Evolutionary conservation across 2,797 vertebrate genomes (phyloP), one percentile per base, ranked within the genome.

Genomic region (Pyrocephalus nanus): DNA sequence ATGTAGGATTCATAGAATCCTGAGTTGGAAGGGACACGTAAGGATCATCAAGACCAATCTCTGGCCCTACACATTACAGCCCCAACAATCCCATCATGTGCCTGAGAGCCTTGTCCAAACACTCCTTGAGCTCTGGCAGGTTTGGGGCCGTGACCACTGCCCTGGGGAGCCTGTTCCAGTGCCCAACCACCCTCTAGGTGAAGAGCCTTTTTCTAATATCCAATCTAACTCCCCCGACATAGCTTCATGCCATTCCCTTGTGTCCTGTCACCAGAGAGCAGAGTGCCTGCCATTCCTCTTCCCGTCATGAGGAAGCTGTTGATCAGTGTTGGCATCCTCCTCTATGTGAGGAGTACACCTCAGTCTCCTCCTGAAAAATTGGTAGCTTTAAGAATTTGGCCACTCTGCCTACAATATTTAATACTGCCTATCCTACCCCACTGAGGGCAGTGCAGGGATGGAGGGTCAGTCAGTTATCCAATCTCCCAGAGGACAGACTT

Each of bases 401-500:
- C 25, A 15, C 51, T 45, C 66, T 75, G 55, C n/a, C 75, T 54
- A 16, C 21, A 69, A 29, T 6, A 34, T 7, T 72, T 78, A 42
- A 38, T 17, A 21, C 0, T 23, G 19, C 42, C 38, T 18, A 7
- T 17, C 73, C 69, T 40, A 38, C 14, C 34, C 13, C 50, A 47
- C 8, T 8, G 19, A 67, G 34, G 51, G 65, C 40, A 40, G 54
- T 12, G 43, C 38, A 66, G 58, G 43, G 11, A 38, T 3, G 7
- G 30, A 30, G 42, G 23, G 34, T 32, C 54, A 71, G 47, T 9
- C 84, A 69, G 66, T 43, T 71, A 85, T 38, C 78, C 87, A 45
- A 95, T 70, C 86, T 93, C 43, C 47, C 29, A 71, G 50, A 22
- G 55, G 51, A 30, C 70, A 94, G 87, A 27, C 66, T 92, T 95